A percentile compares a stretch with the other conserved stretches of the same genome.
phyloP scores from a whole-genome alignment of 2,797 vertebrate species.

The Cephalopachus bancanus region DNA sequence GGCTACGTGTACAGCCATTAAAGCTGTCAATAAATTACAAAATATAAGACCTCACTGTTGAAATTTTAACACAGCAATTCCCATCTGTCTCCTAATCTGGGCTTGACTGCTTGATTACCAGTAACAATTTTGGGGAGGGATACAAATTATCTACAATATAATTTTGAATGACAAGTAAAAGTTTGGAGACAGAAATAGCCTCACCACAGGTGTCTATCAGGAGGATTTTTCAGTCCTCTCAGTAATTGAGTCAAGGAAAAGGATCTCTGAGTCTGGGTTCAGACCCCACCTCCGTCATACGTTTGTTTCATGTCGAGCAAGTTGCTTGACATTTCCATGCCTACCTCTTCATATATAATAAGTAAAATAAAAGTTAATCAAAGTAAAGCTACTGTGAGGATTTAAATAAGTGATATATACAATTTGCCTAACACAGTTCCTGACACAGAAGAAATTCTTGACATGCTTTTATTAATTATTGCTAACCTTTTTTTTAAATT shows the following conservation, averaged over 20 bases:
- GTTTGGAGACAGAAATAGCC: neutral
- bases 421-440: neutral
- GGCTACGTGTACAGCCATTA: neutral
- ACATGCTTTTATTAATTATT: neutral
- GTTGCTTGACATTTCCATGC: neutral
- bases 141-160: neutral
- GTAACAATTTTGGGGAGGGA: neutral
- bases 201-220: neutral
- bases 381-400: neutral
- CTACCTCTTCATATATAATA: neutral
- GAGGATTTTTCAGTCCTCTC: neutral
- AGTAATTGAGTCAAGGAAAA: neutral
- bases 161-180: neutral
- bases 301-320: neutral
- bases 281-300: neutral
- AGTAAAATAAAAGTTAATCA: neutral
- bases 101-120: neutral
- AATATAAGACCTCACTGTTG: neutral
- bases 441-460: neutral
- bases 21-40: neutral
- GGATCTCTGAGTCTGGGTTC: neutral
- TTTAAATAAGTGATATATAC: neutral
- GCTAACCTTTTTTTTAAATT: neutral
- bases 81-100: neutral
- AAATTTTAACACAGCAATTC: neutral